Base-by-base conservation (phyloP, 2,888 invertebrate genomes). In the Corythucha ciliata region DNA sequence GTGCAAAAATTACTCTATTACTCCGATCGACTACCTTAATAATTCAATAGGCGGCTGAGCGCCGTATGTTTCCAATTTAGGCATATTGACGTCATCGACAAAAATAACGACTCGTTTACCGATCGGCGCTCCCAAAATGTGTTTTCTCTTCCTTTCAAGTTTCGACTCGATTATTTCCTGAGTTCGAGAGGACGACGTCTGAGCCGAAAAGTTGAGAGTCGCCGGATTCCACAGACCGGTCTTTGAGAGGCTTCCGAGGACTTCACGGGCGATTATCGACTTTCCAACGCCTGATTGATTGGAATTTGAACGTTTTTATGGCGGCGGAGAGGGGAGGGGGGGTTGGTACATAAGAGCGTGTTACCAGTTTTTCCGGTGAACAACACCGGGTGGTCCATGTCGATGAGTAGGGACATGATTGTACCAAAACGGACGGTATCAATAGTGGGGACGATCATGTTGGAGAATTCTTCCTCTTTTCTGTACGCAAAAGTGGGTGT, bases 21-120 rank as follows among this genome's bases (percentile, higher is more conserved):
- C n/a, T 29, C 8, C 7, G 29, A 10, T 7, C n/a, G 42, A 42
- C 42, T 67, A 83, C 80, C 90, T 75, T 21, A 93, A 70, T 22
- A 94, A 69, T 70, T 93, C 93, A 52, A 92, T 85, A 0, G 92
- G 87, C 5, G 92, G 90, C 65, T 92, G 92, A 8, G 91, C 85
- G 7, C 92, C 93, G 63, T 91, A 93, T 0, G 80, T 79, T 67
- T 83, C 90, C 62, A 81, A 70, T 64, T 79, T 79, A 0, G 92
- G 92, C 91, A 92, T 91, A 64, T 92, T 92, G 0, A 92, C 81
- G 64, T 92, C 92, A 64, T 92, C 92, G 20, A 92, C 83, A 63
- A 92, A 90, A 50, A 90, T 76, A 3, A 90, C 77, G 0, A 91
- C 75, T 53, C 81, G 79, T 67, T 89, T 90, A 10, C 86, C 87